A percentile compares a stretch with the other conserved stretches of the same genome.
phyloP scores from a whole-genome alignment of 2,113 vertebrate genomes.

The Sander vitreus region DNA sequence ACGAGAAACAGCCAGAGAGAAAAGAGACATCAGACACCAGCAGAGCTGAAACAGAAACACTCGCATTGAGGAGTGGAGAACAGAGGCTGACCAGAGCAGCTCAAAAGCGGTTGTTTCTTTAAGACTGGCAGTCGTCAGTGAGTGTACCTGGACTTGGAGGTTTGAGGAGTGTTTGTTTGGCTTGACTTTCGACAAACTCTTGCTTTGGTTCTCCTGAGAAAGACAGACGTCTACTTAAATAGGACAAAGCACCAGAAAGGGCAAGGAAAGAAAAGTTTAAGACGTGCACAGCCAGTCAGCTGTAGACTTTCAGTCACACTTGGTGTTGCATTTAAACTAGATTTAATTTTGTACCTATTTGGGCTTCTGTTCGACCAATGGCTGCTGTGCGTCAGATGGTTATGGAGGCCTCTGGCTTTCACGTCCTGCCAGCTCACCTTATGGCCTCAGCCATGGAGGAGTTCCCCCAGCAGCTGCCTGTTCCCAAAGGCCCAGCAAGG shows the following conservation, averaged over 20 bases:
- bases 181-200: constrained; percentile 27
- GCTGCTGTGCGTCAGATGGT: constrained; percentile 85
- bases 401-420: constrained; percentile 88
- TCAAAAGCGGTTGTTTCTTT: background rate
- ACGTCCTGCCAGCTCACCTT: constrained; percentile 87
- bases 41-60: constrained; percentile 14
- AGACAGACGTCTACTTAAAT: background rate
- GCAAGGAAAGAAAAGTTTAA: background rate
- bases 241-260: constrained; percentile 4
- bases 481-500: constrained; percentile 84
- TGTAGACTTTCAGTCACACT: background rate
- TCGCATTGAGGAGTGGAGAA: constrained; percentile 13
- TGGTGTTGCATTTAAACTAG: background rate
- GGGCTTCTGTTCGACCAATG: constrained; percentile 75
- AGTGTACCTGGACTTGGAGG: constrained; percentile 19
- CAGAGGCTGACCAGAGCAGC: constrained; percentile 6
- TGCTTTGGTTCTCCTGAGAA: constrained; percentile 21
- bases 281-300: background rate
- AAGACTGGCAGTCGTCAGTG: background rate
- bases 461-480: constrained; percentile 90
- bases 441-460: constrained; percentile 88
- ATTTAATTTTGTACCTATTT: background rate
- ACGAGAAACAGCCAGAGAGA: constrained; percentile 31
- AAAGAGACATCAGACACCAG: constrained; percentile 19
- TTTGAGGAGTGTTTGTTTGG: constrained; percentile 24